phyloP scores from a whole-genome alignment of 2,888 invertebrate genomes.

The Flexamia atlantica region DNA sequence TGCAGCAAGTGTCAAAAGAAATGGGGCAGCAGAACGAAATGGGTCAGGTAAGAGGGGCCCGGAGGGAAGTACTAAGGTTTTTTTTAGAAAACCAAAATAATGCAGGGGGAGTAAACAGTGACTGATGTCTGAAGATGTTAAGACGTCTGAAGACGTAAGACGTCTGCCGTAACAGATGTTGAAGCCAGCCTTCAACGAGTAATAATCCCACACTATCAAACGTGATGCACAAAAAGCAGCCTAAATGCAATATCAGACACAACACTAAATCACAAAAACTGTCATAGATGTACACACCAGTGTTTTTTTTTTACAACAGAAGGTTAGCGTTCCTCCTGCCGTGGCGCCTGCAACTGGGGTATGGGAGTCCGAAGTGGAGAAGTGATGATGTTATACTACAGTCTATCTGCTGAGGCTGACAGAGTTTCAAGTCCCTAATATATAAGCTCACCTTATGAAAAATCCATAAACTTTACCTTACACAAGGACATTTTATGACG shows the following conservation, averaged over 20 bases:
- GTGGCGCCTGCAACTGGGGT: background rate
- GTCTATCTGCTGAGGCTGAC: constrained; percentile 8
- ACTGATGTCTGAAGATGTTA: too few species aligned
- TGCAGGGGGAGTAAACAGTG: too few species aligned
- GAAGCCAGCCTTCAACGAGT: background rate
- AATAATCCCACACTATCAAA: background rate
- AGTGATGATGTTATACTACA: constrained; percentile 9
- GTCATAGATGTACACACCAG: background rate
- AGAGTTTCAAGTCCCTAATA: constrained; percentile 11
- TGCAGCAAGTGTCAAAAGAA: too few species aligned
- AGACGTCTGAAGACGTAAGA: too few species aligned
- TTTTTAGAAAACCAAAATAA: too few species aligned
- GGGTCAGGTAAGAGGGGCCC: too few species aligned
- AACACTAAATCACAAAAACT: constrained; percentile 8
- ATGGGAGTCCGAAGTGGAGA: background rate
- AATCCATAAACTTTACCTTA: background rate
- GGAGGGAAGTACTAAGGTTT: too few species aligned
- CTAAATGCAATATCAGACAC: too few species aligned
- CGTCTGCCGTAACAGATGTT: constrained; percentile 1
- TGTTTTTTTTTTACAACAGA: background rate
- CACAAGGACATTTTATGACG: constrained; percentile 10
- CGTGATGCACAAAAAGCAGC: constrained; percentile 10
- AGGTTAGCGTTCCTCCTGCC: background rate
- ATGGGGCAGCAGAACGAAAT: too few species aligned
- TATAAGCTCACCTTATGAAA: background rate